These are phyloP conservation scores for Eupithecia exiguata DNA, from an alignment of 2,888 invertebrate genomes.

Conservation along the genomic window DNA sequence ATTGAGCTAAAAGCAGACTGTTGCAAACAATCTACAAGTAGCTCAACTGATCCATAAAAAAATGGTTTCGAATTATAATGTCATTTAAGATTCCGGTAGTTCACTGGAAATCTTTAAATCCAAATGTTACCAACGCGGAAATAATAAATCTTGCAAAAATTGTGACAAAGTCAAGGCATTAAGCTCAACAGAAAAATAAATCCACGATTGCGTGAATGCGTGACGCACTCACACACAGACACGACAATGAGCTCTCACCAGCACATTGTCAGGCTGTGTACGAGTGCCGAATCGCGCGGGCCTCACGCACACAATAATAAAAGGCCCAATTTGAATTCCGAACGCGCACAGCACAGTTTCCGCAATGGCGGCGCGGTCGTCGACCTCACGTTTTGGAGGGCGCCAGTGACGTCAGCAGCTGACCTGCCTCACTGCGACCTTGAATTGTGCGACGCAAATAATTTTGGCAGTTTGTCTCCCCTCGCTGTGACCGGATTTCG, in stretches of 20 bases:
- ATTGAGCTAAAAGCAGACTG: no score
- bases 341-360: conserved; percentile 80
- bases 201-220: conserved; percentile 34
- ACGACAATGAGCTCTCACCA: conserved; percentile 37
- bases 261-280: conserved; percentile 41
- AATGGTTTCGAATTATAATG: not conserved
- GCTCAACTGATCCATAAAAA: no score
- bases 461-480: conserved; percentile 59
- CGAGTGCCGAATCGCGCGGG: conserved; percentile 46
- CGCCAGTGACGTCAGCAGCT: conserved; percentile 78
- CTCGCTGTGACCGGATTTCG: conserved; percentile 54
- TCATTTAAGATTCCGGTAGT: not conserved
- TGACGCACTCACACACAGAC: conserved; percentile 55
- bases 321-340: conserved; percentile 81
- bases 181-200: conserved; percentile 28
- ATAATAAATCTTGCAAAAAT: conserved; percentile 22
- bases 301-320: conserved; percentile 65
- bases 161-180: conserved; percentile 19
- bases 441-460: conserved; percentile 61
- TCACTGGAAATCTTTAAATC: not conserved
- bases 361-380: conserved; percentile 77
- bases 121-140: conserved; percentile 22
- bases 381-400: conserved; percentile 79
- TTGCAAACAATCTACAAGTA: no score
- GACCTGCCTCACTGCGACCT: conserved; percentile 80